Evolutionary conservation across 1,140 invertebrate genomes (phyloP).

Genomic region (Diabrotica undecimpunctata): DNA sequence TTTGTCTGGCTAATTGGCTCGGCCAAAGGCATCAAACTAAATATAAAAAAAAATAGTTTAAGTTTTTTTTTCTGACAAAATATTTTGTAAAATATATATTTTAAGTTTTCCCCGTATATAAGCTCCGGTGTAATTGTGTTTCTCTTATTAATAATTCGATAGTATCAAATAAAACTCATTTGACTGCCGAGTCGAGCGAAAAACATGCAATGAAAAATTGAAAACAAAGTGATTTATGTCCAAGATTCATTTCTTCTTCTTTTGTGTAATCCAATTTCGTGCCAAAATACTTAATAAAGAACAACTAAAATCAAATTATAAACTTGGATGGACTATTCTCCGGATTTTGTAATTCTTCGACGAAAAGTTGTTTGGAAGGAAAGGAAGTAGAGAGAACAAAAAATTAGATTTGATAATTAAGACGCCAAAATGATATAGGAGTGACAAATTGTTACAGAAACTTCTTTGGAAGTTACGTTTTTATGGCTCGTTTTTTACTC

Average conservation of each 20-base stretch:
- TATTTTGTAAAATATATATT: no score
- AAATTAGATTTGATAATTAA: slow-evolving; percentile 3
- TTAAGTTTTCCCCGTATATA: no score
- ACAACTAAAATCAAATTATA: slow-evolving; percentile 1
- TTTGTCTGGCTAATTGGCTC: no score
- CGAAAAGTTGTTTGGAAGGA: neutral
- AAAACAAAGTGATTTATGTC: neutral
- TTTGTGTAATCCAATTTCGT: neutral
- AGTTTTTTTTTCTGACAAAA: no score
- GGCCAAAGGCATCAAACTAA: no score
- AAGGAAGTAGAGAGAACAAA: neutral
- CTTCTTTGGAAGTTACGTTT: neutral
- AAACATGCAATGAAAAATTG: neutral
- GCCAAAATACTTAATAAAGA: slow-evolving; percentile 1
- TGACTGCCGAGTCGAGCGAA: no score
- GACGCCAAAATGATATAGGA: neutral
- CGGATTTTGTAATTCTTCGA: neutral
- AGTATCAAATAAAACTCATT: no score
- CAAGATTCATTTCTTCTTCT: neutral
- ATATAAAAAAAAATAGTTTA: no score
- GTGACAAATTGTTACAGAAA: slow-evolving; percentile 1
- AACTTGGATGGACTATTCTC: neutral
- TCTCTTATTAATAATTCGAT: no score
- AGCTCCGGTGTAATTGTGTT: no score
- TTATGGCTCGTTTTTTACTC: neutral